phyloP scores from a whole-genome alignment of 2,797 vertebrate species.

The Acanthurus leucopareius region DNA sequence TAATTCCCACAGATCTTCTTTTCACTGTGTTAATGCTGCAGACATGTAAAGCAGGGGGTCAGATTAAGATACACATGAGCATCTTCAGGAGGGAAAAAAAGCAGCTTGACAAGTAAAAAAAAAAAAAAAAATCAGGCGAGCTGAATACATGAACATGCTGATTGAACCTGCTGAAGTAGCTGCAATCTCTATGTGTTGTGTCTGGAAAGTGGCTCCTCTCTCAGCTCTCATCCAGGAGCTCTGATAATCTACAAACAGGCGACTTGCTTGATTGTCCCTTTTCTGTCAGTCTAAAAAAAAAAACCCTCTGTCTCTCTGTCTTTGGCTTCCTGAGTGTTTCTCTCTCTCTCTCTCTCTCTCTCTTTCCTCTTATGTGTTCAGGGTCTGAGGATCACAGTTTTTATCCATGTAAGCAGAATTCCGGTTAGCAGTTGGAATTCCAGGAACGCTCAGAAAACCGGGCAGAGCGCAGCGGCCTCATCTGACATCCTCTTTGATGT shows the following conservation, averaged over 20 bases:
- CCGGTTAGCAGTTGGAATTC: constrained; percentile 67
- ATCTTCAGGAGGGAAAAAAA: constrained; percentile 13
- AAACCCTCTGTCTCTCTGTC: background rate
- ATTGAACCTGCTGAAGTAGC: constrained; percentile 34
- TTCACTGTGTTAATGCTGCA: constrained; percentile 12
- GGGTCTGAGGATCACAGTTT: constrained; percentile 39
- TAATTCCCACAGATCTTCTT: constrained; percentile 32
- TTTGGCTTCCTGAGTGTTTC: constrained; percentile 42
- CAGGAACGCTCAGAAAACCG: constrained; percentile 60
- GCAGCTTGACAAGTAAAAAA: background rate
- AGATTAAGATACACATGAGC: constrained; percentile 21
- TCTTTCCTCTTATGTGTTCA: constrained; percentile 35
- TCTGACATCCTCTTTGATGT: constrained; percentile 68
- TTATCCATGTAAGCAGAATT: constrained; percentile 65
- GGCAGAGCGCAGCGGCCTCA: constrained; percentile 33
- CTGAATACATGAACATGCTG: constrained; percentile 22
- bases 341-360: background rate
- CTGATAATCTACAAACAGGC: constrained; percentile 45
- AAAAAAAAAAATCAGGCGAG: background rate
- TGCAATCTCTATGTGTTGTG: constrained; percentile 20
- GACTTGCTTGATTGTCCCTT: constrained; percentile 39
- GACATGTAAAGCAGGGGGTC: constrained; percentile 11
- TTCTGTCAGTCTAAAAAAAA: constrained; percentile 37
- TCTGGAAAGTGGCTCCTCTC: constrained; percentile 20
- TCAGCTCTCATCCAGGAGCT: constrained; percentile 38